Percentiles rank a stretch among this genome's conserved stretches.
These are phyloP conservation scores for Xestoiulus laeticollis DNA, from an alignment of 2,888 invertebrate genomes.

Conservation along the genomic window DNA sequence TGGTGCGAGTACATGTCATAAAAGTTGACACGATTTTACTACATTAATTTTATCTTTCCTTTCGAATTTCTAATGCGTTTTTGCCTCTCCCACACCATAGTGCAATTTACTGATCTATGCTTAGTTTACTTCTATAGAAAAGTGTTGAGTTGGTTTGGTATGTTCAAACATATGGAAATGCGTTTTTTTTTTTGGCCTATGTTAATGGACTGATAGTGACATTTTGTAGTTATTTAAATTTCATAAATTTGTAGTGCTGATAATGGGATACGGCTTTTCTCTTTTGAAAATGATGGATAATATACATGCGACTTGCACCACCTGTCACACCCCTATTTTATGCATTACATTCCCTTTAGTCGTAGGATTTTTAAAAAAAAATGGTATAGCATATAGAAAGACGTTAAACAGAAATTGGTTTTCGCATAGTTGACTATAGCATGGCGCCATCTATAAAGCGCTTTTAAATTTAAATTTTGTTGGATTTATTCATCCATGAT, in stretches of 20 bases:
- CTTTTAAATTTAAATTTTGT: not conserved
- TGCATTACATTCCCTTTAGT: not conserved
- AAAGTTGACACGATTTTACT: constrained; percentile 5
- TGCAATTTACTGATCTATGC: not conserved
- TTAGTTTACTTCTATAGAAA: not conserved
- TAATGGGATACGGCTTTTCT: not conserved
- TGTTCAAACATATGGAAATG: constrained; percentile 8
- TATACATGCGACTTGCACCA: not conserved
- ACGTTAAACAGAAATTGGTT: too few species aligned
- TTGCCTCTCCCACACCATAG: not conserved
- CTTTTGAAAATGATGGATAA: not conserved
- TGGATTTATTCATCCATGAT: too few species aligned
- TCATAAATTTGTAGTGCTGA: not conserved
- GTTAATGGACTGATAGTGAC: constrained; percentile 1
- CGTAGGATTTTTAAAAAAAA: not conserved
- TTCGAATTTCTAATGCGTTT: not conserved
- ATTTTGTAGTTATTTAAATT: not conserved
- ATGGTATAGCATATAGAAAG: not conserved
- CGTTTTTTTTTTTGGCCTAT: not conserved
- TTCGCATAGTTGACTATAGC: not conserved
- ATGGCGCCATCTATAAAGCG: not conserved
- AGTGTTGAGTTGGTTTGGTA: not conserved
- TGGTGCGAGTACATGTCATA: not conserved
- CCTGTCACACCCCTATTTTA: not conserved
- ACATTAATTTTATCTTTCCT: not conserved